Base-by-base conservation (phyloP, 2,113 vertebrate species). In the Okapia johnstoni region DNA sequence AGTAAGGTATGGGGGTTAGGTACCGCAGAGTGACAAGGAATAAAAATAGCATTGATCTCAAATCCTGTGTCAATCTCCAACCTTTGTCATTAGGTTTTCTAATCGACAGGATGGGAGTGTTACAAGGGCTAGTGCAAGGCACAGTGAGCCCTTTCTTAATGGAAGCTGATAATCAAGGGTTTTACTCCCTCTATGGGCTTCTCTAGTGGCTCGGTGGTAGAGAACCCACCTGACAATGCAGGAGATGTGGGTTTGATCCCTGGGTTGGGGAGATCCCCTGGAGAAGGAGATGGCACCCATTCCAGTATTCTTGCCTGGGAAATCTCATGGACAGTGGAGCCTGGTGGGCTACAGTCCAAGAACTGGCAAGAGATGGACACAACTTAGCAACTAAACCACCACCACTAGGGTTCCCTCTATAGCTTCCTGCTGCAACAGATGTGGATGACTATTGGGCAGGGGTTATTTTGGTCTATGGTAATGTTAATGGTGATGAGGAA, bases 331-430 rank as follows among this genome's bases (percentile, higher is more conserved):
- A 73, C 66, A 40, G 70, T 14, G 36, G 36, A 73, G 70, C 11
- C 70, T 73, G 36, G 70, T 25, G 36, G 70, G 21, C 70, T 43
- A 25, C 11, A 25, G 70, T 73, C 36, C 1, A 12, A 40, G 21
- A 13, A 43, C 0, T 25, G 5, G 36, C 36, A 73, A 25, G 36
- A 6, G 5, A 0, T 73, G n/a, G 70, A 25, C 36, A 40, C 36
- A 12, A 23, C 36, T 25, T 43, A 36, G 70, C 1, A 11, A 40
- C 70, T 73, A 43, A 6, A 25, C 36, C 70, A 40, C 33, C n/a
- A 21, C 70, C 70, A 70, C 17, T 11, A 6, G 63, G n/a, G 19
- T 21, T 70, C 70, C 21, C 23, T 23, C 70, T 7, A 25, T 0
- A 7, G 70, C 70, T 40, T 73, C 36, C 70, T 36, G 70, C 36